A percentile compares a stretch with the other conserved stretches of the same genome.
phyloP scores from a whole-genome alignment of 1,140 invertebrate genomes.

The Sycobia sp. region DNA sequence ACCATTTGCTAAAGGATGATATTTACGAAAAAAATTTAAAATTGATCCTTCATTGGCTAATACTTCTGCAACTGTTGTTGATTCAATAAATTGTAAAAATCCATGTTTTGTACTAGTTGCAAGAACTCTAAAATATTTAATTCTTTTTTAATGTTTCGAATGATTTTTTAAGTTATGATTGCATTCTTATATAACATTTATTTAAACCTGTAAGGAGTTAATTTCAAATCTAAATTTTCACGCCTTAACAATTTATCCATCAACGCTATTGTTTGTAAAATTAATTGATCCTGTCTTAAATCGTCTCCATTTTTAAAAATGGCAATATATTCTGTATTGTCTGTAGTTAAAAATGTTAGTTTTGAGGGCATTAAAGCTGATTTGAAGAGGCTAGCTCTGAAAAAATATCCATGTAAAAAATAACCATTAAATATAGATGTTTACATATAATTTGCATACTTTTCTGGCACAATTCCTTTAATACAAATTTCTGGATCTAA shows the following conservation, averaged over 20 bases:
- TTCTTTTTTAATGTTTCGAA: background rate
- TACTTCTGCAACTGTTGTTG: conserved; percentile 89
- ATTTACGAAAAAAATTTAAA: conserved; percentile 87
- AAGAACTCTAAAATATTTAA: conserved; percentile 64
- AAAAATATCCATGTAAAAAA: conserved; percentile 28
- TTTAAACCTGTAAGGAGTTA: conserved; percentile 86
- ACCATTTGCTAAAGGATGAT: conserved; percentile 84
- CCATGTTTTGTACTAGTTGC: conserved; percentile 95
- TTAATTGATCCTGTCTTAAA: conserved; percentile 97
- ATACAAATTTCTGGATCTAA: conserved; percentile 91
- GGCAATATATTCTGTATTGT: conserved; percentile 87
- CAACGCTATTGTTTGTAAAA: conserved; percentile 95
- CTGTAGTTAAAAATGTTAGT: conserved; percentile 85
- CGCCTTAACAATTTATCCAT: conserved; percentile 95
- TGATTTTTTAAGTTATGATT: background rate
- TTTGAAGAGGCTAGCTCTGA: conserved; percentile 89
- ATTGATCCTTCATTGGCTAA: conserved; percentile 85
- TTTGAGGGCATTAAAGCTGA: conserved; percentile 97
- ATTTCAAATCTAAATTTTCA: conserved; percentile 93
- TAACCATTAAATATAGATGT: conserved; percentile 6
- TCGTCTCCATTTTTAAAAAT: conserved; percentile 99
- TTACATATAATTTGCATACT: conserved; percentile 54
- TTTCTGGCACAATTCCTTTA: conserved; percentile 86
- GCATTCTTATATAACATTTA: background rate
- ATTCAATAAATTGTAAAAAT: conserved; percentile 98